Evolutionary conservation across 92 coral and sea anemone species (phyloP).

Genomic region (Bergia sp.): DNA sequence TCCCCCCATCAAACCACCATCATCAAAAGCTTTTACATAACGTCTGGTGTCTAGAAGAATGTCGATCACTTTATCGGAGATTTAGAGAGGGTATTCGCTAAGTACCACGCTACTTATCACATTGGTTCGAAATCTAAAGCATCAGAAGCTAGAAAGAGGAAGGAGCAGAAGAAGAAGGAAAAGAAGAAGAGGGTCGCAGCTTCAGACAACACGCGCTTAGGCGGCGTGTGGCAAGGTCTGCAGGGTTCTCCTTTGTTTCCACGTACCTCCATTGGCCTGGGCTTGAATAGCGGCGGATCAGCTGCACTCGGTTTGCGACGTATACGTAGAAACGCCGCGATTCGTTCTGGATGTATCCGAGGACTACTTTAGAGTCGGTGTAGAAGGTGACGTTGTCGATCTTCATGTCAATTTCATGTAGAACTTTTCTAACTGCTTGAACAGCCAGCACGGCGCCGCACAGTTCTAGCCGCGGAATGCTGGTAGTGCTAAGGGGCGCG

Average conservation of each 20-base stretch:
- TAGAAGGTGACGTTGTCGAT: conserved; percentile 30
- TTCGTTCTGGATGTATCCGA: conserved; percentile 44
- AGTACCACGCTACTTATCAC: no score
- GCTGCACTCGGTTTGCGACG: conserved; percentile 40
- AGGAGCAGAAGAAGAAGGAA: no score
- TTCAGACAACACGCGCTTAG: no score
- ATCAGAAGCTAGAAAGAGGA: no score
- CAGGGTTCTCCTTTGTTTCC: background rate
- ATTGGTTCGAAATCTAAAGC: no score
- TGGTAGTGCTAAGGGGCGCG: conserved; percentile 9
- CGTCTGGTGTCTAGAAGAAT: no score
- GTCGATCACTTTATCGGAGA: no score
- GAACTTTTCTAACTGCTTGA: conserved; percentile 24
- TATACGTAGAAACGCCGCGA: conserved; percentile 46
- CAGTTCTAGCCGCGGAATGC: conserved; percentile 40
- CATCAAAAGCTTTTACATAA: no score
- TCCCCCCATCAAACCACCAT: no score
- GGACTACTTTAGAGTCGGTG: conserved; percentile 44
- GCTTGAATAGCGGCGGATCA: conserved; percentile 27
- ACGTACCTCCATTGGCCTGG: conserved; percentile 46
- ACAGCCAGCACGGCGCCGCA: conserved; percentile 35
- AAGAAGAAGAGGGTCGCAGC: no score
- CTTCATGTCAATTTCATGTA: background rate
- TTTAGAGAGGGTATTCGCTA: no score
- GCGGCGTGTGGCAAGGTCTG: conserved; percentile 45